Base-by-base conservation (phyloP, 2,113 vertebrate genomes). In the Cariama cristata region DNA sequence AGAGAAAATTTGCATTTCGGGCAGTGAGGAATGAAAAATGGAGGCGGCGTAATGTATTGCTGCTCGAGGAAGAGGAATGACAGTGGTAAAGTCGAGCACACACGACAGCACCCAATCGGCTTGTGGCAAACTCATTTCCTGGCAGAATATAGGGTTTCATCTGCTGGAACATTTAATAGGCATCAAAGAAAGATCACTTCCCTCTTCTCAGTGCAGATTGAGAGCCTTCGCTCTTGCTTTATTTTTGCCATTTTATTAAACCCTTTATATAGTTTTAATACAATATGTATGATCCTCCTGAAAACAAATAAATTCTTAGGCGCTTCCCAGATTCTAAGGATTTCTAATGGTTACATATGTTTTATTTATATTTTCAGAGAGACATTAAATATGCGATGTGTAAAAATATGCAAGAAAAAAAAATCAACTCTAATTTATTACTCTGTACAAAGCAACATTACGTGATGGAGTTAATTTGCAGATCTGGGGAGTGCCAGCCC, bases 11-110 rank as follows among this genome's bases (percentile, higher is more conserved):
- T 99, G 98, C 98, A 98, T 98, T 95, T 98, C 63, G 97, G 98
- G 98, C 98, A 98, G 98, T 97, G 95, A 97, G 98, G 98, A 98
- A 98, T 98, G 98, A 99, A 98, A 98, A 98, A 98, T 99, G 91
- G 98, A 98, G 98, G 97, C 56, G 38, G 97, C 6, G 88, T 98
- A 98, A 98, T 98, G 98, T 98, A 98, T 98, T 98, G 98, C 98
- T 56, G 95, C 91, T 94, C 11, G 83, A 69, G 50, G 98, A 98
- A 98, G 98, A 98, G 98, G 97, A 97, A 98, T 97, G 98, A 97
- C 97, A 97, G 97, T 82, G 97, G 95, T 91, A 97, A 98, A 98
- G 93, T 97, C 93, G 93, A 93, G 98, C 98, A 96, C 97, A 95
- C 91, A 97, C 97, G 96, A 96, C 98, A 97, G 97, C 97, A 85